Evolutionary conservation across 2,113 vertebrate species (phyloP), one percentile per base, ranked within the genome.

Genomic region (Pleuronectes platessa): DNA sequence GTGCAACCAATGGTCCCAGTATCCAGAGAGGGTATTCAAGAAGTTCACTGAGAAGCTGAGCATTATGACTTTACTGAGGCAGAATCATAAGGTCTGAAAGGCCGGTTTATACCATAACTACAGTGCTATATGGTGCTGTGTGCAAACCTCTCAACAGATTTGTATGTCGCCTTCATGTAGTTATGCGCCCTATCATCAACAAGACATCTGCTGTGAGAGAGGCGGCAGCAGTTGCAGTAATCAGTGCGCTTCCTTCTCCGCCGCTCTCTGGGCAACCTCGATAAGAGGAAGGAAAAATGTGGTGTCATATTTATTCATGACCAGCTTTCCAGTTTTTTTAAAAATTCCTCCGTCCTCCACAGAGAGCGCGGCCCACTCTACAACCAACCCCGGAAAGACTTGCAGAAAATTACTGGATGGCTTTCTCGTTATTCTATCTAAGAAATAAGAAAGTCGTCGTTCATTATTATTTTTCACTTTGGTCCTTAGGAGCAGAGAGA

Each of bases 251-350:
- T 88, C 86, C 85, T 83, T 79, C 87, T 71, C 83, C 89, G 83
- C 87, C 86, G 72, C 85, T 92, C 77, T 84, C 90, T 91, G 86
- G 84, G 86, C 86, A 88, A 89, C 90, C 87, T 86, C 64, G 92
- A 94, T 91, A 92, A 93, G 91, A 73, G 89, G 84, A 80, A 78
- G 80, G 80, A 86, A 81, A 85, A 91, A 88, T 77, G 87, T 76
- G 64, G 76, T 85, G 89, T 92, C 88, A 92, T 90, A 92, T 93
- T 93, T 92, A 90, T 92, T 94, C 90, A 93, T 90, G 83, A 87
- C 86, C 78, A 79, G 79, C 77, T 87, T 88, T 84, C 89, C 86
- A 78, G 79, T 89, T 88, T 78, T 66, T 31, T 24, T n/a, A n/a
- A 27, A 79, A 55, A 68, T 87, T 87, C 70, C 78, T 66, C 67